A percentile compares a stretch with the other conserved stretches of the same genome.
Conservation (phyloP, 1,140 invertebrate species). For the Apolygus lucorum region DNA sequence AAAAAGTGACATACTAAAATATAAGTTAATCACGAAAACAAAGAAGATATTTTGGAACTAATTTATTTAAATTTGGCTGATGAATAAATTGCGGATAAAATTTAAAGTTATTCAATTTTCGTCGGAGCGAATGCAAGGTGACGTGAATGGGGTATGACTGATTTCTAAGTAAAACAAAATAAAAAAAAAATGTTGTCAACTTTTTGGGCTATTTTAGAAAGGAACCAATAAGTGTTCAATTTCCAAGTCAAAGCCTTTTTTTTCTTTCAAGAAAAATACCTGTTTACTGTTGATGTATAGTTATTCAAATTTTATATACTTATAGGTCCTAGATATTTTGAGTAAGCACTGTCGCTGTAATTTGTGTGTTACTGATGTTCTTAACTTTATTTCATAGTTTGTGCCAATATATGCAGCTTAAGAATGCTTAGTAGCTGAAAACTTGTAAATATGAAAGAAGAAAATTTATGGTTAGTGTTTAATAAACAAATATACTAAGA, state of each 20-base stretch:
- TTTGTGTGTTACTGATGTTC: conserved; percentile 26
- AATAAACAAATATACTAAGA: no score
- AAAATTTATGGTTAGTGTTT: conserved; percentile 22
- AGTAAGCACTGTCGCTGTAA: conserved; percentile 25
- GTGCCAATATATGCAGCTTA: conserved; percentile 26
- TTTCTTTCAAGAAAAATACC: conserved; percentile 20
- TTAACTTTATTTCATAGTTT: conserved; percentile 27
- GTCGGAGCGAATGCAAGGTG: no score
- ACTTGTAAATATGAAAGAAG: conserved; percentile 21
- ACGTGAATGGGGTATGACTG: no score
- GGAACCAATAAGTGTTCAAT: conserved; percentile 22
- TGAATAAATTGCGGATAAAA: no score
- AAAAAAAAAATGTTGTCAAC: no score
- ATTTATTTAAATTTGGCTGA: no score
- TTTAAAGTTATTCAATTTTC: no score
- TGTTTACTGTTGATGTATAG: conserved; percentile 29
- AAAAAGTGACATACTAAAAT: no score
- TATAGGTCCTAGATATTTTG: conserved; percentile 23
- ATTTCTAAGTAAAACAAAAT: no score
- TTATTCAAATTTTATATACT: conserved; percentile 28
- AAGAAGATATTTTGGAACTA: no score
- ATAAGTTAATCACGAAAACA: no score
- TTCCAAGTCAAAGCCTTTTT: conserved; percentile 1
- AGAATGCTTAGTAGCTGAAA: conserved; percentile 9
- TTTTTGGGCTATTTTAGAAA: conserved; percentile 9